Evolutionary conservation across 64 coral and sea anemone genomes (phyloP).

Genomic region (Dendronephthya gigantea): DNA sequence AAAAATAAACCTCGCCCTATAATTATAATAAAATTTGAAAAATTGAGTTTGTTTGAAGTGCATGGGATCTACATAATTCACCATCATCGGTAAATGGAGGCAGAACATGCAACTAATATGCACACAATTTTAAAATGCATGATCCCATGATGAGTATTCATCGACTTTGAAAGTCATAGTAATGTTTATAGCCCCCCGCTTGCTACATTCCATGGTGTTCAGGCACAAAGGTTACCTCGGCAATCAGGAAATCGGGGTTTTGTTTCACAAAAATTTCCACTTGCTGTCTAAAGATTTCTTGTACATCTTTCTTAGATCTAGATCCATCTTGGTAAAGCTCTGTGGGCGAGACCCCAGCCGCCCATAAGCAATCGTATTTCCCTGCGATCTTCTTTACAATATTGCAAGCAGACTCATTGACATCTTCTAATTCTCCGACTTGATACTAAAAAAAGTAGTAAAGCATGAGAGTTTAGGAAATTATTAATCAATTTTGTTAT

Average conservation of each 20-base stretch:
- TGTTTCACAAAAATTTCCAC: background rate
- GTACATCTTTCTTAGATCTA: background rate
- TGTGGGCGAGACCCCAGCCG: background rate
- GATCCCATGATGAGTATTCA: too few relatives aligned
- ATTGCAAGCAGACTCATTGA: constrained; percentile 10
- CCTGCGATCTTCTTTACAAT: background rate
- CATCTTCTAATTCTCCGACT: background rate
- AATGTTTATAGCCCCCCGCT: background rate
- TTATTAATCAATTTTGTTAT: too few relatives aligned
- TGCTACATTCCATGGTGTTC: background rate
- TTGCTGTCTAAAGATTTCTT: background rate
- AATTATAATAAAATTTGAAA: too few relatives aligned
- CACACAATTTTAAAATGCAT: too few relatives aligned
- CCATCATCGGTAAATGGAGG: too few relatives aligned
- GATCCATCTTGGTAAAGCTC: background rate
- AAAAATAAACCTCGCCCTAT: too few relatives aligned
- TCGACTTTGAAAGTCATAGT: too few relatives aligned
- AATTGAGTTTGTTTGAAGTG: too few relatives aligned
- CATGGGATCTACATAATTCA: too few relatives aligned
- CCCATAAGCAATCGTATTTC: background rate
- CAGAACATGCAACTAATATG: too few relatives aligned
- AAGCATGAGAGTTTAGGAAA: too few relatives aligned
- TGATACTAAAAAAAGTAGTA: background rate
- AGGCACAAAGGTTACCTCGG: background rate
- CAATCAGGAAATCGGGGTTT: background rate